A percentile compares a stretch with the other conserved stretches of the same genome.
Evolutionary conservation across 2,113 vertebrate species (phyloP).

Genomic region (Carassius gibelio): DNA sequence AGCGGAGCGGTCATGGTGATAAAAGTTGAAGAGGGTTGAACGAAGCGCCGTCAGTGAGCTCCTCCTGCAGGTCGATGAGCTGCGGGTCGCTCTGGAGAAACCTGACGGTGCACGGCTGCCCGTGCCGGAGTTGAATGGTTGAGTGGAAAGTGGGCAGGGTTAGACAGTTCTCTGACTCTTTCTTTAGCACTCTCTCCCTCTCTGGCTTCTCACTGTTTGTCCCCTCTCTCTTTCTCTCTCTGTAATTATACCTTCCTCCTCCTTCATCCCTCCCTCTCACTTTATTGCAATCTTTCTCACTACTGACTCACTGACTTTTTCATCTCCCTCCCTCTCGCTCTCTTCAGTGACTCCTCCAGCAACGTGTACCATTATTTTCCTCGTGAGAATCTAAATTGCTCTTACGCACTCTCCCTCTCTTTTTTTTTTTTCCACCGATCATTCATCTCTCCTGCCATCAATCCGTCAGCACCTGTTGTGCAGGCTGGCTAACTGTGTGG

Average conservation of each 20-base stretch:
- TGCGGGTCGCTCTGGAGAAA: conserved; percentile 49
- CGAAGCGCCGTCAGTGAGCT: background rate
- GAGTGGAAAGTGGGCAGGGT: conserved; percentile 74
- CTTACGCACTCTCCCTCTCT: conserved; percentile 36
- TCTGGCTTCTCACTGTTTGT: conserved; percentile 60
- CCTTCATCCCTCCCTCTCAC: conserved; percentile 74
- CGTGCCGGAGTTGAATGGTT: conserved; percentile 65
- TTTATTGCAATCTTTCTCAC: conserved; percentile 76
- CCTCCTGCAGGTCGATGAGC: conserved; percentile 34
- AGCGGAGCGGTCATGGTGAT: conserved; percentile 45
- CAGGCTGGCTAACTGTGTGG: conserved; percentile 40
- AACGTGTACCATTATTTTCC: conserved; percentile 55
- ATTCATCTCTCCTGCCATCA: conserved; percentile 32
- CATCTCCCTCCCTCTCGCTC: conserved; percentile 45
- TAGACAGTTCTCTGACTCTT: conserved; percentile 68
- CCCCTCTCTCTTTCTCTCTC: conserved; percentile 63
- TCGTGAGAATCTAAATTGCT: conserved; percentile 45
- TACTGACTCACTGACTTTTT: conserved; percentile 66
- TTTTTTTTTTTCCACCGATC: conserved; percentile 26
- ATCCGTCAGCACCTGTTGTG: conserved; percentile 50
- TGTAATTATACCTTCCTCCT: conserved; percentile 77
- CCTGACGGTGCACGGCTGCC: conserved; percentile 54
- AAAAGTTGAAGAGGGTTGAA: conserved; percentile 30
- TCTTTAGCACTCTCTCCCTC: conserved; percentile 58
- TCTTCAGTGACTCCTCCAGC: conserved; percentile 59